Percentiles rank a stretch among this genome's conserved stretches.
Evolutionary conservation across 2,797 vertebrate genomes (phyloP).

Genomic region (Gallinago nigripennis): DNA sequence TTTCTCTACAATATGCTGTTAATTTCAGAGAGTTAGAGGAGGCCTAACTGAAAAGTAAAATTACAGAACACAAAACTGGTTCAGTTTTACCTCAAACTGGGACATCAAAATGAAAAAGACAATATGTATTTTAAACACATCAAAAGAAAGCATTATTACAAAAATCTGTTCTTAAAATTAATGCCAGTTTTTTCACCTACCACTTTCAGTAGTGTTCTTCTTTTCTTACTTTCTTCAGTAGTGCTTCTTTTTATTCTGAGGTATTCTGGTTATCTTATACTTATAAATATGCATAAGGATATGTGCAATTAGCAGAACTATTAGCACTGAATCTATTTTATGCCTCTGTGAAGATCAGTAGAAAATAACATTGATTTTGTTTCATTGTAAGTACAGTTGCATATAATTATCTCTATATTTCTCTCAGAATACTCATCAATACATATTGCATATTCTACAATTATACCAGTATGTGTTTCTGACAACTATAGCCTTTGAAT

Average conservation of each 20-base stretch:
- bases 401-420: constrained; percentile 33
- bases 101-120: background rate
- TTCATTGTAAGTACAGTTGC: constrained; percentile 1
- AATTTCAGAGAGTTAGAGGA: too few species aligned
- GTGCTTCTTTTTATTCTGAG: background rate
- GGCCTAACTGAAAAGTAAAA: too few species aligned
- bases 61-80: too few species aligned
- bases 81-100: too few species aligned
- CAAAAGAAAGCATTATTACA: background rate
- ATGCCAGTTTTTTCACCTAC: rapidly evolving
- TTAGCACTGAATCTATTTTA: constrained; percentile 45
- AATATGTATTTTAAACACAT: background rate
- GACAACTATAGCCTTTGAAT: background rate
- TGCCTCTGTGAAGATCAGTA: constrained; percentile 1
- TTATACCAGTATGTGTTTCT: background rate
- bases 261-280: background rate
- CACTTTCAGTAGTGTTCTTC: background rate
- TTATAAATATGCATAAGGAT: constrained; percentile 14
- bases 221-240: background rate
- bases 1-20: too few species aligned
- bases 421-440: background rate
- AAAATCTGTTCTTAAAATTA: background rate
- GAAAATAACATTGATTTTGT: constrained; percentile 45
- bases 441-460: background rate
- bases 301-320: constrained; percentile 41